phyloP scores from a whole-genome alignment of 2,888 invertebrate genomes.

The Drosophila birchii region DNA sequence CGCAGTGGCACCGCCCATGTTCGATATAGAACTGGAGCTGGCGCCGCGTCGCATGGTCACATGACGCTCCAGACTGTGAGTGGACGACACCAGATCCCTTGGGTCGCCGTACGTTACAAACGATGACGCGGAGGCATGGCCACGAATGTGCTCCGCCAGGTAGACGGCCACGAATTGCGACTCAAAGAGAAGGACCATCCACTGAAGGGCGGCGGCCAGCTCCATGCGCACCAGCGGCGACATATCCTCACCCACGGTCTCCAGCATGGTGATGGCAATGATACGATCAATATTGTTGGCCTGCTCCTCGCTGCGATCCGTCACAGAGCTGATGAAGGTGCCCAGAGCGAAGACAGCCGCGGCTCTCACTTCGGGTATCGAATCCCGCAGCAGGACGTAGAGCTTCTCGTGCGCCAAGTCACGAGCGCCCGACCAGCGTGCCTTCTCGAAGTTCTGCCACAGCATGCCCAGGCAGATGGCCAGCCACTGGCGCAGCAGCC shows the following conservation, averaged over 20 bases:
- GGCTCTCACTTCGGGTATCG: conserved; percentile 95
- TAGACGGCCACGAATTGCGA: conserved; percentile 93
- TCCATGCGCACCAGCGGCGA: conserved; percentile 94
- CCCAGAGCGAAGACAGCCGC: conserved; percentile 98
- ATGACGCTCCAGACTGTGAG: conserved; percentile 85
- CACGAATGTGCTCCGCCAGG: conserved; percentile 86
- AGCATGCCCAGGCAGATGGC: conserved; percentile 94
- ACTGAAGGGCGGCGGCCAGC: conserved; percentile 93
- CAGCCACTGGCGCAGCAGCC: conserved; percentile 93
- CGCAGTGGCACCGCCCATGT: conserved; percentile 76
- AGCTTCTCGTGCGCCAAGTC: conserved; percentile 99
- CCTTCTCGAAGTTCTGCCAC: conserved; percentile 95
- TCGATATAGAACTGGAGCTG: conserved; percentile 89
- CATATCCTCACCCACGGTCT: conserved; percentile 92
- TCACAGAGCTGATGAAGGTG: conserved; percentile 94
- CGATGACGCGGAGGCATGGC: conserved; percentile 54
- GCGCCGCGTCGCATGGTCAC: conserved; percentile 87
- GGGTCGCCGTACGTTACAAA: conserved; percentile 58
- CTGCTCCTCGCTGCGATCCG: conserved; percentile 95
- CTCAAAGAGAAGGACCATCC: conserved; percentile 94
- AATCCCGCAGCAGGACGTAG: conserved; percentile 91
- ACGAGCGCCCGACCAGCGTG: conserved; percentile 97
- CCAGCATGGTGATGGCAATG: conserved; percentile 94
- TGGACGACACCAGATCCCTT: conserved; percentile 72
- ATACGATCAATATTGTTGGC: conserved; percentile 97